Evolutionary conservation across 2,888 invertebrate species (phyloP), one percentile per base, ranked within the genome.

Genomic region (Caenorhabditis drosophilae): DNA sequence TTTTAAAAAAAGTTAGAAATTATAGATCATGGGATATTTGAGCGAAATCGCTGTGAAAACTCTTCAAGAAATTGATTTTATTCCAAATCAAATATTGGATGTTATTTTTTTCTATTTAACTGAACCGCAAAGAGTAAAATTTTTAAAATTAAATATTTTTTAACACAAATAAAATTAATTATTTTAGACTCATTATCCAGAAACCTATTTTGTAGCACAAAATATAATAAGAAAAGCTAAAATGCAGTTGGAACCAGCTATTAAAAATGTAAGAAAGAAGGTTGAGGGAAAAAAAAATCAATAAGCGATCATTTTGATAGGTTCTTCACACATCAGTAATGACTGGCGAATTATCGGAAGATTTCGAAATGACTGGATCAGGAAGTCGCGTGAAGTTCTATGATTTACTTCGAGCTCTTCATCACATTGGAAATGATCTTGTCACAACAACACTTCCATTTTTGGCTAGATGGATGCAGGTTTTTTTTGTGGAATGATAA

Each of bases 51-150:
- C 6, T 31, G 12, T 22, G 25, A 35, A 48, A 36, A 48, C 3
- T 23, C 23, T 46, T 25, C 31, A 42, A 2, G 46, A 55, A 4
- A n/a, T 63, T 18, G 71, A 67, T 41, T 42, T 47, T 3, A 56
- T 74, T 1, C 49, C 61, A 3, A 46, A 56, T 27, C 26, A 45
- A 11, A 53, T 67, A 36, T 60, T 74, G 22, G 74, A 74, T 50
- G 69, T 62, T 1, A 25, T 74, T 4, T 71, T 74, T 38, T 62
- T 56, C 50, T 64, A 67, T 31, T 45, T 74, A 4, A 60, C 67
- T 9, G 53, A 55, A 15, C 74, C 71, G 0, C 70, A 73, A 18
- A 67, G 63, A 55, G 70, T 70, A 7, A 16, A 9, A 51, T 47
- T 36, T 36, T 31, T 9, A 6, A 31, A 31, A 31, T 9, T 31